Evolutionary conservation across 2,113 vertebrate species (phyloP), one percentile per base, ranked within the genome.

Genomic region (Stercorarius parasiticus): DNA sequence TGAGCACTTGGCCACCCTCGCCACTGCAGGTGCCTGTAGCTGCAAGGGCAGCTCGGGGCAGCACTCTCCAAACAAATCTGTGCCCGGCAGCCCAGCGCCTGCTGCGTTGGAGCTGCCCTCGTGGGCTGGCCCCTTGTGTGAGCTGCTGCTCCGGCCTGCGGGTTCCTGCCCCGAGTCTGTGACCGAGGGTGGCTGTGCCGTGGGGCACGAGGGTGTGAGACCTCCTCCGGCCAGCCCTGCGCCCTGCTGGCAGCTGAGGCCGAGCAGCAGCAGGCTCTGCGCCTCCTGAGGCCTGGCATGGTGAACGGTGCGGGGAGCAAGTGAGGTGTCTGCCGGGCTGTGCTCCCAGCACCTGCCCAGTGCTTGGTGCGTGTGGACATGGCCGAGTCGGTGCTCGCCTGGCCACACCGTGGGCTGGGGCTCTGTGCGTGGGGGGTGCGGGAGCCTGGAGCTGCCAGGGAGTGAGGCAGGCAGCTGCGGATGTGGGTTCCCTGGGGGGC

Each of bases 1-100:
- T 11, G 20, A 50, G 65, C 0, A 0, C 50, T 59, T 0, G 0
- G 13, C 59, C 1, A 0, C 52, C 38, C 34, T 77, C 2, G 0
- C 30, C 3, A 8, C 13, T 6, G 17, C 20, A 5, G 21, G 55
- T 12, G 36, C 2, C 1, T 8, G 61, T 56, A 59, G 49, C 67
- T 84, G 56, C 8, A 8, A 40, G 53, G 21, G 9, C 29, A 52
- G 47, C 66, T 36, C 0, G 3, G 18, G 61, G n/a, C 5, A 7
- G 15, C 8, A 5, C 36, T 52, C 32, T 36, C n/a, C 45, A 30
- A n/a, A 55, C 32, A 25, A 11, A 50, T 49, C 47, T 40, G 29
- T 40, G 42, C 20, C 8, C 49, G 43, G 42, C 66, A 64, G 49
- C 74, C 45, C 34, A 11, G 17, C 1, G 22, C 30, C 56, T 53